Evolutionary conservation across 30 jellyfish, hydroid and myxozoan species (phyloP).

Genomic region (Pelagia noctiluca): DNA sequence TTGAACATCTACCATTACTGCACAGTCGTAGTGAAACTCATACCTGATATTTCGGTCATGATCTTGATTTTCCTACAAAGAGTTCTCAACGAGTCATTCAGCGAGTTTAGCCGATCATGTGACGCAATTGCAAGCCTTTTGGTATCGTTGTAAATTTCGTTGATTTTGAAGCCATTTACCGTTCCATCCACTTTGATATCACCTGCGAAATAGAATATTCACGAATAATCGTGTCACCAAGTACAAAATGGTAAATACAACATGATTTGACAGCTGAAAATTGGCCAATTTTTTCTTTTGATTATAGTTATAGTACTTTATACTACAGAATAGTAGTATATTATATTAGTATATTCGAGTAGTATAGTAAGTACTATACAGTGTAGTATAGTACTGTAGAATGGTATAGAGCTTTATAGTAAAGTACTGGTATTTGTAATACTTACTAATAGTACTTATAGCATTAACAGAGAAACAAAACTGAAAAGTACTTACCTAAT

Average conservation of each 20-base stretch:
- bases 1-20: background rate
- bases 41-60: constrained; percentile 50
- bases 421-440: background rate
- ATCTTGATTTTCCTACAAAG: constrained; percentile 42
- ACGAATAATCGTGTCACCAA: background rate
- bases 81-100: constrained; percentile 18
- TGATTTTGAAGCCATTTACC: constrained; percentile 53
- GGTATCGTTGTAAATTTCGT: constrained; percentile 11
- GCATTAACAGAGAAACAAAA: background rate
- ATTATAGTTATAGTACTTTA: too few relatives aligned
- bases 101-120: background rate
- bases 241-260: background rate
- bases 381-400: too few relatives aligned
- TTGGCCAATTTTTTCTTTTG: too few relatives aligned
- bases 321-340: too few relatives aligned
- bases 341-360: background rate
- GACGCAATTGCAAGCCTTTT: constrained; percentile 13
- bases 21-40: background rate
- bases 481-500: constrained; percentile 22
- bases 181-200: constrained; percentile 45
- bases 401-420: background rate
- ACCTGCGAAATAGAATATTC: constrained; percentile 18
- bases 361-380: background rate
- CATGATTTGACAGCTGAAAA: background rate
- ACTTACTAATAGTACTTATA: background rate